Percentiles rank a stretch among this genome's conserved stretches.
These are phyloP conservation scores for Phoxinus phoxinus DNA, from an alignment of 2,113 vertebrate species.

Conservation along the genomic window DNA sequence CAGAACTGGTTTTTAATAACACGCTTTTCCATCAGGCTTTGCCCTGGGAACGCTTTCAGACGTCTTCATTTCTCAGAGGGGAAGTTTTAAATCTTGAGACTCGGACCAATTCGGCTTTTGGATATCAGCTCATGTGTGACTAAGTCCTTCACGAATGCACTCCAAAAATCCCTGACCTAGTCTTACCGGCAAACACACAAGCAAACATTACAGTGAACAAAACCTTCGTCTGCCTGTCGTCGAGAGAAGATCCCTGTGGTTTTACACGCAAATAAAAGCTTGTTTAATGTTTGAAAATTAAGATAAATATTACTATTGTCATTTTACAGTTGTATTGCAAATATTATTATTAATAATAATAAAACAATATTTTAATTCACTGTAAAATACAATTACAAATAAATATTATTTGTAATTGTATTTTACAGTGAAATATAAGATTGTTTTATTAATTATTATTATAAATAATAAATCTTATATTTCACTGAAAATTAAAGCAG, in stretches of 20 bases:
- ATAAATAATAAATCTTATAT: too few species aligned
- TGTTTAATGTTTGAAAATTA: background rate
- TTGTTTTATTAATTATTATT: too few species aligned
- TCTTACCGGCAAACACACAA: background rate
- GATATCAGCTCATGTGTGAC: slow-evolving; percentile 33
- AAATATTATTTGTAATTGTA: too few species aligned
- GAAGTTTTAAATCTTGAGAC: slow-evolving; percentile 22
- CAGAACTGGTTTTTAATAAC: slow-evolving; percentile 14
- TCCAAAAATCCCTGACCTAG: background rate
- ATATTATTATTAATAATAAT: too few species aligned
- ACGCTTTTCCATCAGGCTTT: background rate
- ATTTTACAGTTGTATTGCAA: background rate
- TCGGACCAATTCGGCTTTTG: background rate
- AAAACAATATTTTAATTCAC: too few species aligned
- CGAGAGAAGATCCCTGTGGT: background rate
- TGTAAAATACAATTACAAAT: too few species aligned
- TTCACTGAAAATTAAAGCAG: too few species aligned
- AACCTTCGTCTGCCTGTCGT: background rate
- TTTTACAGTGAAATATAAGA: too few species aligned
- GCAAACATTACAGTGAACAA: background rate
- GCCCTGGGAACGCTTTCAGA: slow-evolving; percentile 6
- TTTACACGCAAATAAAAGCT: too few species aligned
- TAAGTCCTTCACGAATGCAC: slow-evolving; percentile 32
- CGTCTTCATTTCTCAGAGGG: background rate
- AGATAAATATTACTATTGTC: background rate